Percentiles rank a stretch among this genome's conserved stretches.
Evolutionary conservation across 1,140 invertebrate genomes (phyloP).

Genomic region (Apis florea): DNA sequence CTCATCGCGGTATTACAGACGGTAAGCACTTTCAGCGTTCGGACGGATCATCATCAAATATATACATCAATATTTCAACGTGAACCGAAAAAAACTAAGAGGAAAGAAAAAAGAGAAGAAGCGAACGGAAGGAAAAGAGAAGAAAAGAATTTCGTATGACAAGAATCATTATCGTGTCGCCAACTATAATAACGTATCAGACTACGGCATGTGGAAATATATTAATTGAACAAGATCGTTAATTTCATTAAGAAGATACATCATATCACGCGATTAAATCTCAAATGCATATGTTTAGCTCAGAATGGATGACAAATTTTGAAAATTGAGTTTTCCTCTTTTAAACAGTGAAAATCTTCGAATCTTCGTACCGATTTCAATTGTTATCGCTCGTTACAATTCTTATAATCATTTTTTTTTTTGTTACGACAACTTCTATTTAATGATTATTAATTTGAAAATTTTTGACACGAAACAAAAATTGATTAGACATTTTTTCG

Average conservation of each 20-base stretch:
- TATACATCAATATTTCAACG: no score
- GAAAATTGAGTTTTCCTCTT: not conserved
- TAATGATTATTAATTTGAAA: constrained; percentile 1
- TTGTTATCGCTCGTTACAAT: not conserved
- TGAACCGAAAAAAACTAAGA: no score
- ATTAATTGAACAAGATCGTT: constrained; percentile 26
- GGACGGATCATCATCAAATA: no score
- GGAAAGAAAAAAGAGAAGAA: not conserved
- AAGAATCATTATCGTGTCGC: not conserved
- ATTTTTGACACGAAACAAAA: no score
- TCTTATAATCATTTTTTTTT: not conserved
- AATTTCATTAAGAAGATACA: constrained; percentile 16
- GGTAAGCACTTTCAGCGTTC: not conserved
- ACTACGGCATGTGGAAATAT: constrained; percentile 54
- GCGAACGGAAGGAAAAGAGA: not conserved
- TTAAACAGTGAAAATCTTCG: not conserved
- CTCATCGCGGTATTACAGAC: not conserved
- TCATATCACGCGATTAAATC: constrained; percentile 6
- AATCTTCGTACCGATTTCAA: not conserved
- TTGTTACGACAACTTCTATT: not conserved
- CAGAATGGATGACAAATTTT: constrained; percentile 21
- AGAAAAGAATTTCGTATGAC: not conserved
- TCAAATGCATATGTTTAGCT: constrained; percentile 9
- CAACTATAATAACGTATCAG: constrained; percentile 20
- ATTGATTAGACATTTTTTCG: no score